These are phyloP conservation scores for Leucophenga maculata DNA, from an alignment of 2,888 invertebrate species.

Conservation along the genomic window DNA sequence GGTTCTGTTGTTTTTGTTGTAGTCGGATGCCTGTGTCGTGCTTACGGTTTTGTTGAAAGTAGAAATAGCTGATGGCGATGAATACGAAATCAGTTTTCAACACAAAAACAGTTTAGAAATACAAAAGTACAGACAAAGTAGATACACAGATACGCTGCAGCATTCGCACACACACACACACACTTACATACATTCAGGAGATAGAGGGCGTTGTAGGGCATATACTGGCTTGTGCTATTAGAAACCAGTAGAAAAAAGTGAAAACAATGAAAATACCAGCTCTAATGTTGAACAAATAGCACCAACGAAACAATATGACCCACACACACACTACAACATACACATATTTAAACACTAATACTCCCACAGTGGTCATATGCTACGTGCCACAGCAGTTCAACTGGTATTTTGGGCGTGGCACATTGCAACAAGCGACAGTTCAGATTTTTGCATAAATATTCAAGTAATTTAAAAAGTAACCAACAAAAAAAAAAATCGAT, in stretches of 20 bases:
- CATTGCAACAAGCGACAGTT: not conserved
- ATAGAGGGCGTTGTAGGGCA: not conserved
- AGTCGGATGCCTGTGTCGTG: conserved; percentile 53
- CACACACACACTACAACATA: not conserved
- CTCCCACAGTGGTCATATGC: not conserved
- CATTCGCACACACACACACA: not conserved
- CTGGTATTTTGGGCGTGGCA: no score
- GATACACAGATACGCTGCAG: conserved; percentile 11
- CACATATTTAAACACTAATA: not conserved
- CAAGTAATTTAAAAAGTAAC: no score
- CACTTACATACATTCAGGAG: no score
- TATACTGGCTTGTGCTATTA: not conserved
- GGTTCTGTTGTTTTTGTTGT: conserved; percentile 35
- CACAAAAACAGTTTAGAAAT: conserved; percentile 4
- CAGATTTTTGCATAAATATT: not conserved
- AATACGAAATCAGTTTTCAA: conserved; percentile 28
- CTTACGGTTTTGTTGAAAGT: conserved; percentile 47
- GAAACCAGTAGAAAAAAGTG: not conserved
- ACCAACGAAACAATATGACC: conserved; percentile 8
- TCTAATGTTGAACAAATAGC: conserved; percentile 9
- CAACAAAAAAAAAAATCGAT: no score
- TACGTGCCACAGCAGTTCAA: not conserved
- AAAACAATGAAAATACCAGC: conserved; percentile 2
- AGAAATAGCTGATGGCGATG: conserved; percentile 26
- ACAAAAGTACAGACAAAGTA: not conserved